A percentile compares a stretch with the other conserved stretches of the same genome.
These are phyloP conservation scores for Thoracochromis brauschi DNA, from an alignment of 2,113 vertebrate species.

Conservation along the genomic window DNA sequence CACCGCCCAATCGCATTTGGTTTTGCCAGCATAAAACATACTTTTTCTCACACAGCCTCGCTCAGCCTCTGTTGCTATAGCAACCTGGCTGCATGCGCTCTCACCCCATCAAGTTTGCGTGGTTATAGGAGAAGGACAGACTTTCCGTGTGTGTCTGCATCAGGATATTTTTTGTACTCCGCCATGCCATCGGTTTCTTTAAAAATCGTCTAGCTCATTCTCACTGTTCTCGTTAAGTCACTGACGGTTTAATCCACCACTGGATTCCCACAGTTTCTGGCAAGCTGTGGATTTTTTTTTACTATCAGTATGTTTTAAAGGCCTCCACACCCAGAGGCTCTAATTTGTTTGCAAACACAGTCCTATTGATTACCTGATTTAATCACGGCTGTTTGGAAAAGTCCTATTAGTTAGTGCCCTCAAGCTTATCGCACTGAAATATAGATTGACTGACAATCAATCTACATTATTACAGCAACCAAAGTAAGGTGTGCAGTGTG, in stretches of 20 bases:
- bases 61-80: slow-evolving; percentile 57
- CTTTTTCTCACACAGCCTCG: slow-evolving; percentile 8
- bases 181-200: background rate
- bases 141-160: slow-evolving; percentile 6
- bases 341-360: slow-evolving; percentile 15
- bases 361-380: slow-evolving; percentile 18
- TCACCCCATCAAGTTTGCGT: slow-evolving; percentile 14
- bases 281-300: background rate
- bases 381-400: slow-evolving; percentile 3
- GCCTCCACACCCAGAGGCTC: background rate
- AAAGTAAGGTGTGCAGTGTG: background rate
- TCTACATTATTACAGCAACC: background rate
- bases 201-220: background rate
- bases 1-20: background rate
- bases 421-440: background rate
- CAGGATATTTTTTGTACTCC: background rate
- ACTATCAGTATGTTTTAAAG: background rate
- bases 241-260: background rate
- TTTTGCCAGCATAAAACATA: slow-evolving; percentile 19
- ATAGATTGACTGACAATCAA: slow-evolving; percentile 38
- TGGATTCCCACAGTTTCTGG: background rate
- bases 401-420: slow-evolving; percentile 26
- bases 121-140: background rate
- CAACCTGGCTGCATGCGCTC: slow-evolving; percentile 34
- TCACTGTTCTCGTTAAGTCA: background rate